Conservation (phyloP, 2,113 vertebrate species). For the Recurvirostra avosetta region DNA sequence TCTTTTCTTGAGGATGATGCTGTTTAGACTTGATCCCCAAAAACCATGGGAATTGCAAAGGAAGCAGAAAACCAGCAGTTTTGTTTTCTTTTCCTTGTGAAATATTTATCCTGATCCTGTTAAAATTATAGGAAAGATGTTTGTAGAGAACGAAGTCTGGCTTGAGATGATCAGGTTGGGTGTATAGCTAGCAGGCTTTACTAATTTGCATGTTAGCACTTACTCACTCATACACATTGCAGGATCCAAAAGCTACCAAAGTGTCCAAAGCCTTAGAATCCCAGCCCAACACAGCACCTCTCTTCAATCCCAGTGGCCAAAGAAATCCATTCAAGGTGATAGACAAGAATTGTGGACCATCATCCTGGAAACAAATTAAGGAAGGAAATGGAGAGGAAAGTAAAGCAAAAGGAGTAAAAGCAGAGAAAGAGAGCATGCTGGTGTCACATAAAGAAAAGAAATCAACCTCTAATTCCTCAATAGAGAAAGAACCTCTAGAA, state of each 20-base stretch:
- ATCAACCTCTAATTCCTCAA: background rate
- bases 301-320: conserved; percentile 43
- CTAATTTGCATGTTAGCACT: background rate
- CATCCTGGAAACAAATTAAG: conserved; percentile 65
- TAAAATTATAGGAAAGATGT: background rate
- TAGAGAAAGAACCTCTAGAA: conserved; percentile 49
- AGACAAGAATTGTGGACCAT: conserved; percentile 60
- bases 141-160: background rate
- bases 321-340: conserved; percentile 89
- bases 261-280: background rate
- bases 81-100: background rate
- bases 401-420: background rate
- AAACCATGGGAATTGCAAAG: background rate
- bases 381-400: background rate
- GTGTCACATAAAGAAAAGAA: background rate
- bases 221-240: background rate
- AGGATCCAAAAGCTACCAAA: conserved; percentile 72
- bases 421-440: background rate
- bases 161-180: background rate
- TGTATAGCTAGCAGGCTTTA: background rate
- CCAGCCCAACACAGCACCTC: background rate
- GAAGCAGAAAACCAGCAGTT: background rate
- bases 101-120: background rate
- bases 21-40: background rate
- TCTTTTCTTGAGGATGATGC: background rate